Base-by-base conservation (phyloP, 64 coral and sea anemone species). In the Montipora efflorescens region DNA sequence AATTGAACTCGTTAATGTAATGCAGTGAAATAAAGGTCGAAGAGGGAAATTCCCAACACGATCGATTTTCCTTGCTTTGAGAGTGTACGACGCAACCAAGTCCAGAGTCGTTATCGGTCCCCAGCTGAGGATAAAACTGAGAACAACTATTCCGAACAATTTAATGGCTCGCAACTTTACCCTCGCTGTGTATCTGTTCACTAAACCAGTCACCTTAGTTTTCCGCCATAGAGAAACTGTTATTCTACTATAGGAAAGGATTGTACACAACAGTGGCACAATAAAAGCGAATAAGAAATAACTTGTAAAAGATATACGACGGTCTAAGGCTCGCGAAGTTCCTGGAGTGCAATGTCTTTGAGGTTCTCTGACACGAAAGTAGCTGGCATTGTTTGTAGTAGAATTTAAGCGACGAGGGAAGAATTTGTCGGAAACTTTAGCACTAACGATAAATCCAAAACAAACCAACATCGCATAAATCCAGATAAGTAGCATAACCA, bases 111-210 rank as follows among this genome's bases (percentile, higher is more conserved):
- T 91, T 6, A 91, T 19, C 5, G 78, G 89, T 7, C 77, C 89
- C 89, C 89, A 91, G 89, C 89, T 90, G 6, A 91, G 7, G 48
- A 82, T 15, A 73, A 91, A 91, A 81, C 77, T 81, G 7, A 81
- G 9, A 2, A 91, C 77, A 14, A 91, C 89, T 2, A 73, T 13
- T 8, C 53, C 47, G 48, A 81, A 50, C 89, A 82, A 74, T 57
- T 58, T 47, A 5, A 82, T 10, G 0, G 89, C 89, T 5, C 67
- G 62, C 16, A 67, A 14, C 47, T 91, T 91, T 13, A 78, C 47
- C 13, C 13, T 81, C 15, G 89, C 78, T 18, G 22, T 52, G 5
- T 19, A 71, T 14, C 67, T 68, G 67, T 80, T 81, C 0, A 91
- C 18, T 46, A 9, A 8, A 11, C 66, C 66, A 46, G 7, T 74